Evolutionary conservation across 2,113 vertebrate species (phyloP).

Genomic region (Neomonachus schauinslandi): DNA sequence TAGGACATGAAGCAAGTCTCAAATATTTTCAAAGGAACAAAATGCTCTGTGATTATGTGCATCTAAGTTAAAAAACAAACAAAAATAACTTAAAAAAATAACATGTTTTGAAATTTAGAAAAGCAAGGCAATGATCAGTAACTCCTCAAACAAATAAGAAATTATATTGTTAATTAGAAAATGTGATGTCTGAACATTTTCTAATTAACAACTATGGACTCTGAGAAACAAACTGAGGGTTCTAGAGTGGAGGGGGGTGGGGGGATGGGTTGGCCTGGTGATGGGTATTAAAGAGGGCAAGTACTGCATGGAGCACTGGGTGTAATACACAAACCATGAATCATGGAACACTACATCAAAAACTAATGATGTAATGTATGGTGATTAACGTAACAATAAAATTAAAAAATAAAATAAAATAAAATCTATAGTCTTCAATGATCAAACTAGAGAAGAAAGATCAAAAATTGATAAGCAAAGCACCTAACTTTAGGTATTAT

Average conservation of each 20-base stretch:
- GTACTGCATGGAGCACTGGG: too few relatives aligned
- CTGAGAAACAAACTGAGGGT: too few relatives aligned
- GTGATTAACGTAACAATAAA: too few relatives aligned
- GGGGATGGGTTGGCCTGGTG: too few relatives aligned
- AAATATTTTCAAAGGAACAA: background rate
- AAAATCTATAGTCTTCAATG: background rate
- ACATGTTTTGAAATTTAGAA: background rate
- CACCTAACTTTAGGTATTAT: background rate
- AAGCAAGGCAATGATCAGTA: background rate
- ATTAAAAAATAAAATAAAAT: too few relatives aligned
- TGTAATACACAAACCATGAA: too few relatives aligned
- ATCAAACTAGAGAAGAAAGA: background rate
- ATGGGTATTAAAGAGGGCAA: too few relatives aligned
- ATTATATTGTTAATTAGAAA: background rate
- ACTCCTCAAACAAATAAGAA: background rate
- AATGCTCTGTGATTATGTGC: background rate
- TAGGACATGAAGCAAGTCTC: background rate
- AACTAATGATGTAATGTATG: too few relatives aligned
- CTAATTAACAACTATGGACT: too few relatives aligned
- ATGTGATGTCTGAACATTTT: background rate
- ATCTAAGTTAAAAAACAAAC: background rate
- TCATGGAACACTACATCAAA: too few relatives aligned
- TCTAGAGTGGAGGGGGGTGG: too few relatives aligned
- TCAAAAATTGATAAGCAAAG: background rate
- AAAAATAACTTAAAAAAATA: background rate